These are phyloP conservation scores for Aproaerema taeniolella DNA, from an alignment of 2,888 invertebrate species.

Conservation along the genomic window DNA sequence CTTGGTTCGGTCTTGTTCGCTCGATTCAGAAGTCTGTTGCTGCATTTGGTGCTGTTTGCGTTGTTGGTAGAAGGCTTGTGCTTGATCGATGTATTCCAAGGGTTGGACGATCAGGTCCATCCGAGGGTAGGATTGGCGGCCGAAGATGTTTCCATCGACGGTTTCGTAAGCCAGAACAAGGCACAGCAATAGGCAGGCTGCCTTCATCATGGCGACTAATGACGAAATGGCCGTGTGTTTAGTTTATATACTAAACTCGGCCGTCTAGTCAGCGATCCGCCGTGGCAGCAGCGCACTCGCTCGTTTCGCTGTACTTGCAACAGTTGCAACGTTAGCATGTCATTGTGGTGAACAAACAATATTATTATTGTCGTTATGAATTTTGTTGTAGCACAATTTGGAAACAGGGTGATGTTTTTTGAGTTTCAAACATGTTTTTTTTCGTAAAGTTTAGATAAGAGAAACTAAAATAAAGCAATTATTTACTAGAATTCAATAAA, in stretches of 20 bases:
- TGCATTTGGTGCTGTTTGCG: background rate
- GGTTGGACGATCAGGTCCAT: conserved; percentile 36
- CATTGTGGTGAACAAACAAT: no score
- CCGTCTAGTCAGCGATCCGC: background rate
- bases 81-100: conserved; percentile 35
- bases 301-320: no score
- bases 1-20: background rate
- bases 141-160: conserved; percentile 55
- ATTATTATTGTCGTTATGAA: no score
- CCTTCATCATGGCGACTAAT: conserved; percentile 55
- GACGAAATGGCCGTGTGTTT: conserved; percentile 17
- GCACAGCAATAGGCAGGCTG: conserved; percentile 50
- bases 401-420: no score
- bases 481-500: no score
- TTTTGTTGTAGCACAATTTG: no score
- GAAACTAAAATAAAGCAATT: no score
- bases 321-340: no score
- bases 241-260: conserved; percentile 3
- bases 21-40: background rate
- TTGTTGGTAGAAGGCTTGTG: conserved; percentile 10
- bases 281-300: background rate
- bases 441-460: no score
- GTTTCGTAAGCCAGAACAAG: conserved; percentile 47
- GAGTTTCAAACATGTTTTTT: no score
- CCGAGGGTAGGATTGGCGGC: conserved; percentile 29